Percentiles rank a stretch among this genome's conserved stretches.
phyloP scores from a whole-genome alignment of 1,140 invertebrate species.

The Cydia amplana region DNA sequence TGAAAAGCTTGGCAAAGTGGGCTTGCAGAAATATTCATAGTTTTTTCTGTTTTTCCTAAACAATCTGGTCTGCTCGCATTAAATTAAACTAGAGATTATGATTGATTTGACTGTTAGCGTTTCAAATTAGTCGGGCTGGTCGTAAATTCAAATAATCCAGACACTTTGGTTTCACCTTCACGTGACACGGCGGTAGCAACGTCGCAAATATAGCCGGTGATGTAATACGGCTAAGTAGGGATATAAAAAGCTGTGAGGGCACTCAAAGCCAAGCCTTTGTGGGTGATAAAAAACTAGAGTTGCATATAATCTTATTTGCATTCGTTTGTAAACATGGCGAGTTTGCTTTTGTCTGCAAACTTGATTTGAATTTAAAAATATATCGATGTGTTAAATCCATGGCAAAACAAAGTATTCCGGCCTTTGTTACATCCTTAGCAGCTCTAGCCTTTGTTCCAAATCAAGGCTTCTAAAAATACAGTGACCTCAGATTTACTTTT shows the following conservation, averaged over 20 bases:
- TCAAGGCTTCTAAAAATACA: conserved; percentile 4
- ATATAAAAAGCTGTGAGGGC: neutral
- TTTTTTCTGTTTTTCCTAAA: neutral
- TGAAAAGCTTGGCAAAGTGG: neutral
- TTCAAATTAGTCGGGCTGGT: neutral
- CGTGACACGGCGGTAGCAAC: conserved; percentile 16
- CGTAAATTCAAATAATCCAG: neutral
- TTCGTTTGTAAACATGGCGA: neutral
- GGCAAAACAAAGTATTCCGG: neutral
- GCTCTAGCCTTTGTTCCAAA: neutral
- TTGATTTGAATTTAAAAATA: neutral
- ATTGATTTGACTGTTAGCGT: neutral
- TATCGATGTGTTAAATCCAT: neutral
- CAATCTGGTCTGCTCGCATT: neutral
- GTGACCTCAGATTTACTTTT: neutral
- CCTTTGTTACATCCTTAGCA: conserved; percentile 13
- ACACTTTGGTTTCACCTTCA: conserved; percentile 24
- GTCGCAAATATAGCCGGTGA: conserved; percentile 15
- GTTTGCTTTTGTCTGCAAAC: neutral
- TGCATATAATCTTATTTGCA: neutral
- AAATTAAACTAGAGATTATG: conserved; percentile 4
- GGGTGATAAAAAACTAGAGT: neutral
- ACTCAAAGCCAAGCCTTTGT: conserved; percentile 1
- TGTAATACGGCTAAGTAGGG: conserved; percentile 12
- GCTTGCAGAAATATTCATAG: neutral